These are phyloP conservation scores for Mesorhabditis sp. DNA, from an alignment of 2,888 invertebrate species.

Conservation along the genomic window DNA sequence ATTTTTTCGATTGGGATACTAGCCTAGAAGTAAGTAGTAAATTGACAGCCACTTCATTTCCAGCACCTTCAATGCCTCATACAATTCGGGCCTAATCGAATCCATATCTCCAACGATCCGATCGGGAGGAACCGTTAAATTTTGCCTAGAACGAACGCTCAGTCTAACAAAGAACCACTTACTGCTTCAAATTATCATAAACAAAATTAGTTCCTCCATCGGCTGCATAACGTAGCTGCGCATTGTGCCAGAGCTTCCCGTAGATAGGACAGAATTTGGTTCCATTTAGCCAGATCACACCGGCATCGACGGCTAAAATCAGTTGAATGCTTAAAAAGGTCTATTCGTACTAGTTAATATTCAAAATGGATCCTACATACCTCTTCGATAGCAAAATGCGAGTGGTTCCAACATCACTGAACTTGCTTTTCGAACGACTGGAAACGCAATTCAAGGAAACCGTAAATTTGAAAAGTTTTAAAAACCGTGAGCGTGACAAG, in stretches of 20 bases:
- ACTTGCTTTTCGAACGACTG: background rate
- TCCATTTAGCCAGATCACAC: conserved; percentile 28
- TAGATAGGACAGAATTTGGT: conserved; percentile 19
- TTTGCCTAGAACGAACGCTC: background rate
- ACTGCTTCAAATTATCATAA: conserved; percentile 16
- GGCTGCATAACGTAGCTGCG: conserved; percentile 32
- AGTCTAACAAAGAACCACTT: background rate
- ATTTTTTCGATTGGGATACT: background rate
- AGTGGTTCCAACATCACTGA: conserved; percentile 11
- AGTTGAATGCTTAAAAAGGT: background rate
- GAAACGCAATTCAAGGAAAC: too few relatives aligned
- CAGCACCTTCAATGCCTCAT: background rate
- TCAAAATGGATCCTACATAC: background rate
- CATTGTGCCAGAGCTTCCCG: conserved; percentile 39
- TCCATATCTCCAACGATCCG: conserved; percentile 48
- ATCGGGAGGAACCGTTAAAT: conserved; percentile 23
- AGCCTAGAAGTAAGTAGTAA: background rate
- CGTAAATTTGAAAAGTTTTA: background rate
- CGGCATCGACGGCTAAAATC: background rate
- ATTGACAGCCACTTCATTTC: too few relatives aligned
- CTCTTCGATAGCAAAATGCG: conserved; percentile 9
- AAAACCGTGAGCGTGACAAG: background rate
- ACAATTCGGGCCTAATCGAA: conserved; percentile 24
- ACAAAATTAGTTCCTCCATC: conserved; percentile 49
- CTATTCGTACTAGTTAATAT: background rate